Evolutionary conservation across 2,113 vertebrate genomes (phyloP).

Genomic region (Pollimyrus isidori): DNA sequence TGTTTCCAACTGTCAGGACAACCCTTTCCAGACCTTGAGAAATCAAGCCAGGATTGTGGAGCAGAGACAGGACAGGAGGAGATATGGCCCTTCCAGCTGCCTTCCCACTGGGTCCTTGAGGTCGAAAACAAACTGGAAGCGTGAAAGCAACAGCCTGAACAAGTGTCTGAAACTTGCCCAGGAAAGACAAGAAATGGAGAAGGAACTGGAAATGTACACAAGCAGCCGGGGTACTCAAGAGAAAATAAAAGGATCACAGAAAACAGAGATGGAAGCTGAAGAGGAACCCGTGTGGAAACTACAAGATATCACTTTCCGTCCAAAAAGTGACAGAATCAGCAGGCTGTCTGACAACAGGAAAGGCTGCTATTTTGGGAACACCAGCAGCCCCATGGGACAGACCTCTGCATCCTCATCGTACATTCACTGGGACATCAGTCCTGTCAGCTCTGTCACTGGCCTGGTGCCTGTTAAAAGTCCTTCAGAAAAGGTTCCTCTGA

Average conservation of each 20-base stretch:
- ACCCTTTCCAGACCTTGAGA: slow-evolving; percentile 45
- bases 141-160: slow-evolving; percentile 44
- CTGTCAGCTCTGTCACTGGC: slow-evolving; percentile 53
- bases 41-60: slow-evolving; percentile 44
- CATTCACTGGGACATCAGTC: slow-evolving; percentile 66
- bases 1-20: slow-evolving; percentile 35
- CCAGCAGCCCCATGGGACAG: slow-evolving; percentile 62
- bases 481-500: slow-evolving; percentile 28
- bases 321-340: slow-evolving; percentile 43
- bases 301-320: slow-evolving; percentile 55
- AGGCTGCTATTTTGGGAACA: slow-evolving; percentile 65
- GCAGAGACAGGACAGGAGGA: slow-evolving; percentile 13
- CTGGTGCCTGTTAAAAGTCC: slow-evolving; percentile 47
- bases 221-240: slow-evolving; percentile 34
- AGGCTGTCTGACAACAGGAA: slow-evolving; percentile 54
- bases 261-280: slow-evolving; percentile 24
- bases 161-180: slow-evolving; percentile 54
- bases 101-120: slow-evolving; percentile 39
- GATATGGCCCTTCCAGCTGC: slow-evolving; percentile 25
- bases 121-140: slow-evolving; percentile 49
- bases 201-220: slow-evolving; percentile 47
- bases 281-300: slow-evolving; percentile 58
- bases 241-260: slow-evolving; percentile 31
- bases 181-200: slow-evolving; percentile 57
- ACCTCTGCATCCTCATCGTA: slow-evolving; percentile 32